Base-by-base conservation (phyloP, 2,888 invertebrate genomes). In the Atrina japonica region DNA sequence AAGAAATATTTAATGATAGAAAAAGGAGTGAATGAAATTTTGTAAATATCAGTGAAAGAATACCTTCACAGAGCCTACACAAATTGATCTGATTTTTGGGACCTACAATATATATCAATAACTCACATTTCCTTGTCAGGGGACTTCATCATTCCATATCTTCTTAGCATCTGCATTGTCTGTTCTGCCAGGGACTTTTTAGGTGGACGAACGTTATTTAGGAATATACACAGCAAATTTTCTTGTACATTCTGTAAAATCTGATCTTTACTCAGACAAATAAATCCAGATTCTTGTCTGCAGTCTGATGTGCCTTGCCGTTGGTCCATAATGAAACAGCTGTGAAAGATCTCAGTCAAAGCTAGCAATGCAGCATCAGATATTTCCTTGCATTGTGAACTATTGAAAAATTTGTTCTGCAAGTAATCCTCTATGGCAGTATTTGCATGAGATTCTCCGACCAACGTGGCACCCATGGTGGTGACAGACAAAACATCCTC, bases 271-370 rank as follows among this genome's bases (percentile, higher is more conserved):
- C 85, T 80, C n/a, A 90, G 76, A 69, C 88, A 88, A 66, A 90
- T 89, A 60, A 83, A 88, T 6, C 89, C 89, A 1, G 88, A 86
- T 41, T 88, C 87, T 18, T 88, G 86, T 43, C 81, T 67, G 7
- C 72, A 70, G 21, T 82, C 83, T 29, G 69, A 68, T 11, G 72
- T 61, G 55, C 73, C 81, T 56, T 84, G 78, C 23, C 84, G 78
- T 78, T 88, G 88, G 35, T 88, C 88, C 21, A 86, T 81, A 50
- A 90, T 86, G 71, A 87, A 89, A 80, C 90, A 89, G 74, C 89
- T 89, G 70, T 88, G 88, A 75, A 89, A 90, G 11, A 90, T 85
- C 60, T 90, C 89, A 1, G 88, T 89, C 30, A 90, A 73, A 3
- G 88, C 88, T 29, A 86, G 81, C 11, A 83, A 78, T 5, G 88